A percentile compares a stretch with the other conserved stretches of the same genome.
These are phyloP conservation scores for Ophioderma brevispina DNA, from an alignment of 35 echinoderm and acorn worm species.

Conservation along the genomic window DNA sequence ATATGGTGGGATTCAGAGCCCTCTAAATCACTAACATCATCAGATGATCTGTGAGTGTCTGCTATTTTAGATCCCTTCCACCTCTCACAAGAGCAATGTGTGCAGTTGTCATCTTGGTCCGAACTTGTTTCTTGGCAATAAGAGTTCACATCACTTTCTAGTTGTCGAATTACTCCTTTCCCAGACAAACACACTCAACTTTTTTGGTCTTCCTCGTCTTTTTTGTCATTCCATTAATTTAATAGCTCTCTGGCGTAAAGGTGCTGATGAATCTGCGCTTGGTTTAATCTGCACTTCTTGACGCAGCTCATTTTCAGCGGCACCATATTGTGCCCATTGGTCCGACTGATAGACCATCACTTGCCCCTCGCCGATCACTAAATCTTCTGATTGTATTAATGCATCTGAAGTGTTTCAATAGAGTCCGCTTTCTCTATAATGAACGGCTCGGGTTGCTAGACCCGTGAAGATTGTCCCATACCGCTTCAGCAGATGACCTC, in stretches of 20 bases:
- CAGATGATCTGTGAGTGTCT: constrained; percentile 44
- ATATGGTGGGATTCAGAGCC: constrained; percentile 36
- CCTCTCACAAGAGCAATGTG: constrained; percentile 21
- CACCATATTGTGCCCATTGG: constrained; percentile 54
- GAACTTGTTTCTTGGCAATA: constrained; percentile 28
- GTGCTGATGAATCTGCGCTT: background rate
- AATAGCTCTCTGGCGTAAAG: background rate
- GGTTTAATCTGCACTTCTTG: background rate
- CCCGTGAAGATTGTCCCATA: constrained; percentile 63
- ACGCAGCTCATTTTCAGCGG: constrained; percentile 8
- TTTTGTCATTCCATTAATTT: constrained; percentile 41
- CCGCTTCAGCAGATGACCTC: constrained; percentile 35
- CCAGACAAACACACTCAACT: constrained; percentile 69
- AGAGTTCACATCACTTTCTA: constrained; percentile 38
- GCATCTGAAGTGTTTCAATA: constrained; percentile 56
- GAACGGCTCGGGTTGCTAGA: constrained; percentile 45
- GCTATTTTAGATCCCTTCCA: constrained; percentile 24
- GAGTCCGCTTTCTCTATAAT: constrained; percentile 54
- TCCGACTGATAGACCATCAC: constrained; percentile 36
- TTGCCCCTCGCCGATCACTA: constrained; percentile 37
- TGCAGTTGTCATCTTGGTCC: constrained; percentile 28
- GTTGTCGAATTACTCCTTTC: constrained; percentile 58
- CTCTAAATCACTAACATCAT: constrained; percentile 45
- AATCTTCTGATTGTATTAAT: constrained; percentile 54
- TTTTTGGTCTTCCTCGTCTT: constrained; percentile 40